Evolutionary conservation across 1,140 invertebrate species (phyloP), one percentile per base, ranked within the genome.

Genomic region (Apis dorsata): DNA sequence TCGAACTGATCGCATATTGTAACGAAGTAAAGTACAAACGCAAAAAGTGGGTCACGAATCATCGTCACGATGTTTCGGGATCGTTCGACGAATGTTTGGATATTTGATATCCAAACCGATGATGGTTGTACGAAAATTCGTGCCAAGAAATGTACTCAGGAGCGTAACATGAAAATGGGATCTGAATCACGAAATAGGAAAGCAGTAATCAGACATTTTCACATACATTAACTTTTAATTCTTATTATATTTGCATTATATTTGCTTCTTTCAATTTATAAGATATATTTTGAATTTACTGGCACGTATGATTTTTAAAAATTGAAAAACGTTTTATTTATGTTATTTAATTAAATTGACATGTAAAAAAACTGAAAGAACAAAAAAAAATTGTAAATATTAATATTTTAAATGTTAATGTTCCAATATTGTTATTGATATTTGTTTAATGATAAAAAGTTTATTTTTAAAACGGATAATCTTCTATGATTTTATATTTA

Each of bases 71-170:
- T 63, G 69, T 65, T 75, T 68, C 66, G 76, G 9, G 76, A 77
- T 79, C 62, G n/a, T 78, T 85, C 59, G 34, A 5, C 1, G 44
- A 83, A 55, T 85, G 83, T 83, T 85, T 79, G 73, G 72, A 62
- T 83, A 83, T 73, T 72, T 49, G 66, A 83, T 76, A 79, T 53
- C 62, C 19, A 53, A 63, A 51, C 24, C 11, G 66, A 59, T 51
- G 79, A 74, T 81, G 60, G 63, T 86, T 86, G 69, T 83, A 68
- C 60, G 15, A 55, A 81, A 78, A 79, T 44, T 53, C 60, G 72
- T 85, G 88, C 88, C 88, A 86, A 89, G 74, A 88, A 86, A 88
- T 85, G 28, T 69, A 24, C 21, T 21, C 74, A 65, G 34, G 49
- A 34, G 15, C 57, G 69, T 81, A 51, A 44, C n/a, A 49, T 62